These are phyloP conservation scores for Mugil cephalus DNA, from an alignment of 2,113 vertebrate genomes.

Conservation along the genomic window DNA sequence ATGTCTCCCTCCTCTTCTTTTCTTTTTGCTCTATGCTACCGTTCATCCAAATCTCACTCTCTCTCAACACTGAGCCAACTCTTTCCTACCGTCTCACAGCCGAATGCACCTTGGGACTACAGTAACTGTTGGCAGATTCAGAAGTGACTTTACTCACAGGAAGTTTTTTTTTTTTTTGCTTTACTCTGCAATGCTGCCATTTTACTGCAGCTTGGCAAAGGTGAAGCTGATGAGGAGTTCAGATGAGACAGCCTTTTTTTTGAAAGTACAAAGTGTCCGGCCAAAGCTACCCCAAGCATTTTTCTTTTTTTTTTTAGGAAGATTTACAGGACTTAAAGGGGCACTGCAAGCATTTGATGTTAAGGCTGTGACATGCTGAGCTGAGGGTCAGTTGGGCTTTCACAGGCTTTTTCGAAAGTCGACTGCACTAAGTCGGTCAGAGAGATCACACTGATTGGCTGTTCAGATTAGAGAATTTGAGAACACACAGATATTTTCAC, in stretches of 20 bases:
- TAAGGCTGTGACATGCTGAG: too few species aligned
- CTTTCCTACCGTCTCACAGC: constrained; percentile 17
- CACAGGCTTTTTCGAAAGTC: too few species aligned
- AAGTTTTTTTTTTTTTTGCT: constrained; percentile 20
- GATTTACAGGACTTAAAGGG: neutral
- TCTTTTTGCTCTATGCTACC: neutral
- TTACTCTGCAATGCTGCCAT: neutral
- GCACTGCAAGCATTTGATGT: neutral
- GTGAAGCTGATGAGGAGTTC: neutral
- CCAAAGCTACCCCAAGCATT: neutral
- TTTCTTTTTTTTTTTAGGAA: neutral
- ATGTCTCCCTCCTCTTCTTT: neutral
- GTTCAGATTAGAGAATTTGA: too few species aligned
- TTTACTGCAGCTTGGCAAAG: neutral
- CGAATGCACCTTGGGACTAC: constrained; percentile 8
- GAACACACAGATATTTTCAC: too few species aligned
- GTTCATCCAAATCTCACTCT: constrained; percentile 18
- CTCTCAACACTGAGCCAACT: constrained; percentile 11
- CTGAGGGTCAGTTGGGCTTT: too few species aligned
- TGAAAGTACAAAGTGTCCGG: neutral
- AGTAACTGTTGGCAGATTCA: constrained; percentile 18
- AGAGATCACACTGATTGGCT: too few species aligned
- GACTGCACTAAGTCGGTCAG: too few species aligned
- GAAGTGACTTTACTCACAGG: constrained; percentile 6
- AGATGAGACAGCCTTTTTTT: neutral